A percentile compares a stretch with the other conserved stretches of the same genome.
Conservation (phyloP, 1,140 invertebrate genomes). For the Dreissena rostriformis region DNA sequence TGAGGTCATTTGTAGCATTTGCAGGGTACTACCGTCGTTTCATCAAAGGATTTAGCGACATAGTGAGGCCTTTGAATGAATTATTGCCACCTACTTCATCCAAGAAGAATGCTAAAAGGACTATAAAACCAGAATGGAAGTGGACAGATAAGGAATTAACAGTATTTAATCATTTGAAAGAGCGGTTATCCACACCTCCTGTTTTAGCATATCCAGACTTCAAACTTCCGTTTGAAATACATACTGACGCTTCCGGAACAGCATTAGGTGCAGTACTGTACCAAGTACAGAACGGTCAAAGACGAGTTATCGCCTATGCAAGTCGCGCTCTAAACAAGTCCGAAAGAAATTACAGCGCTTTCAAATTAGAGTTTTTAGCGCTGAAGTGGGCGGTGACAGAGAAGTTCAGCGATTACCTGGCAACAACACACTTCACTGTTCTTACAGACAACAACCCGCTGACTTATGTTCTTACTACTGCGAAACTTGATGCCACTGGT, state of each 20-base stretch:
- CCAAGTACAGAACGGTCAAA: background rate
- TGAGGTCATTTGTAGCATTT: slow-evolving; percentile 21
- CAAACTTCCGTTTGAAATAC: background rate
- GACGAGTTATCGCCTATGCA: background rate
- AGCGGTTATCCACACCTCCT: background rate
- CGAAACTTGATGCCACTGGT: slow-evolving; percentile 32
- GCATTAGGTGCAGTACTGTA: background rate
- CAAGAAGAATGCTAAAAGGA: background rate
- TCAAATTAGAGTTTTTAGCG: background rate
- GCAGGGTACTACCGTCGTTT: slow-evolving; percentile 17
- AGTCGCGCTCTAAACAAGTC: background rate
- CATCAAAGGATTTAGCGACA: background rate
- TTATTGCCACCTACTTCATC: background rate
- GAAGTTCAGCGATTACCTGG: slow-evolving; percentile 35
- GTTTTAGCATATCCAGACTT: slow-evolving; percentile 7
- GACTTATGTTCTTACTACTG: slow-evolving; percentile 32
- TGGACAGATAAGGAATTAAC: background rate
- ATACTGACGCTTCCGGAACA: background rate
- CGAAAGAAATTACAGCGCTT: background rate
- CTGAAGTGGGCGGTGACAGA: slow-evolving; percentile 44
- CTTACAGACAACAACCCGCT: slow-evolving; percentile 37
- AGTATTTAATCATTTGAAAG: background rate
- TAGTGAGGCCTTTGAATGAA: background rate
- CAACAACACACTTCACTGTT: slow-evolving; percentile 12
- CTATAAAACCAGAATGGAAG: background rate